Evolutionary conservation across 2,888 invertebrate species (phyloP).

Genomic region (Drosophila meridiana): DNA sequence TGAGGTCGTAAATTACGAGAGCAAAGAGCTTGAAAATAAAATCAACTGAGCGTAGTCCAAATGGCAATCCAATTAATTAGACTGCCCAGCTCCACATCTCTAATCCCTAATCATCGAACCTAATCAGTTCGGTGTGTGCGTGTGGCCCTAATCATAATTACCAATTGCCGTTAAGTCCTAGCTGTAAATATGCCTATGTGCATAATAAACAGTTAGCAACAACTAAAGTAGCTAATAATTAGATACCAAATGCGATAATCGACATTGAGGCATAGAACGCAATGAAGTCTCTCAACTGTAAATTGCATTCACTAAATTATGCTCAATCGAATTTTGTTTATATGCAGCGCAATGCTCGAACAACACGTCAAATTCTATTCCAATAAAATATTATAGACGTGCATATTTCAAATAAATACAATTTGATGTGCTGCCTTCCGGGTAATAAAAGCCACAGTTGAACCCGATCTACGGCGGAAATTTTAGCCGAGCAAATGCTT

Average conservation of each 20-base stretch:
- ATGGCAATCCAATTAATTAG: slow-evolving; percentile 66
- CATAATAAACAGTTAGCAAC: slow-evolving; percentile 33
- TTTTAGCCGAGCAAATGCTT: slow-evolving; percentile 35
- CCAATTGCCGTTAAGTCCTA: slow-evolving; percentile 27
- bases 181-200: slow-evolving; percentile 14
- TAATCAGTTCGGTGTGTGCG: slow-evolving; percentile 46
- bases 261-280: slow-evolving; percentile 21
- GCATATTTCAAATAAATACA: slow-evolving; percentile 8
- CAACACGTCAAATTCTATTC: neutral
- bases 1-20: slow-evolving; percentile 65
- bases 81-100: slow-evolving; percentile 10
- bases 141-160: slow-evolving; percentile 47
- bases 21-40: slow-evolving; percentile 33
- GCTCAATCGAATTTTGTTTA: slow-evolving; percentile 33
- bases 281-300: neutral
- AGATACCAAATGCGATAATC: slow-evolving; percentile 50
- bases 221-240: slow-evolving; percentile 42
- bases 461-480: slow-evolving; percentile 11
- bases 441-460: slow-evolving; percentile 7
- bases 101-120: slow-evolving; percentile 23
- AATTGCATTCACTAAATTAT: slow-evolving; percentile 43
- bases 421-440: slow-evolving; percentile 23
- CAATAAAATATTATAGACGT: slow-evolving; percentile 5
- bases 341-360: neutral
- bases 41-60: slow-evolving; percentile 40